Conservation (phyloP, 2,113 vertebrate species). For the Phrynocephalus versicolor region DNA sequence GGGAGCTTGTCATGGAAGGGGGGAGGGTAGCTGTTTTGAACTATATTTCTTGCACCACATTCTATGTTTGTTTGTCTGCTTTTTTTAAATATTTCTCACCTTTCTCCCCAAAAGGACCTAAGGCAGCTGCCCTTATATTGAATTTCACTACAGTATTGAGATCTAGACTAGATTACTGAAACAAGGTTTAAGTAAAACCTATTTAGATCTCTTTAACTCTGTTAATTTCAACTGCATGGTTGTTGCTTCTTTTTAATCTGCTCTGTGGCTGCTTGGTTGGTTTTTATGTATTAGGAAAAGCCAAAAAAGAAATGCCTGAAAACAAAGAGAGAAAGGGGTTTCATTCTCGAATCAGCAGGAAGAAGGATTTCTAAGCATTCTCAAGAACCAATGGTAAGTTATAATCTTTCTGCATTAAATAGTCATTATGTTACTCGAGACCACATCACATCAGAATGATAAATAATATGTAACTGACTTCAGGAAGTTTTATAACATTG, state of each 20-base stretch:
- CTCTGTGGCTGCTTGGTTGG: background rate
- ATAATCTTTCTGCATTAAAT: background rate
- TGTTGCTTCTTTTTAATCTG: background rate
- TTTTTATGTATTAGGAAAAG: slow-evolving; percentile 48
- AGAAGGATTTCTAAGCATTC: slow-evolving; percentile 13
- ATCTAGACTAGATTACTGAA: background rate
- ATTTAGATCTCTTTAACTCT: background rate
- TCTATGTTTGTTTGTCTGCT: background rate
- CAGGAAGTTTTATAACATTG: background rate
- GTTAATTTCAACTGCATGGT: slow-evolving; percentile 16
- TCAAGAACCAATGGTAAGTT: slow-evolving; percentile 50
- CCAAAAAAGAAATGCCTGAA: slow-evolving; percentile 56
- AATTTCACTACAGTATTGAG: background rate
- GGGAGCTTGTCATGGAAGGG: background rate
- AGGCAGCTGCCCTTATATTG: background rate
- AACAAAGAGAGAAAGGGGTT: slow-evolving; percentile 62
- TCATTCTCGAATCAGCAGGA: slow-evolving; percentile 8
- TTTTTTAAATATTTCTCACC: too few species aligned
- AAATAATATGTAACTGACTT: background rate
- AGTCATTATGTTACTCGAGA: slow-evolving; percentile 10
- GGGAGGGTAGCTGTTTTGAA: too few species aligned
- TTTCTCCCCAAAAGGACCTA: too few species aligned
- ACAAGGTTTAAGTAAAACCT: background rate
- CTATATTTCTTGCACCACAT: background rate
- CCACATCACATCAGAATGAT: background rate